Evolutionary conservation across 2,888 invertebrate species (phyloP).

Genomic region (Chymomyza caudatula): DNA sequence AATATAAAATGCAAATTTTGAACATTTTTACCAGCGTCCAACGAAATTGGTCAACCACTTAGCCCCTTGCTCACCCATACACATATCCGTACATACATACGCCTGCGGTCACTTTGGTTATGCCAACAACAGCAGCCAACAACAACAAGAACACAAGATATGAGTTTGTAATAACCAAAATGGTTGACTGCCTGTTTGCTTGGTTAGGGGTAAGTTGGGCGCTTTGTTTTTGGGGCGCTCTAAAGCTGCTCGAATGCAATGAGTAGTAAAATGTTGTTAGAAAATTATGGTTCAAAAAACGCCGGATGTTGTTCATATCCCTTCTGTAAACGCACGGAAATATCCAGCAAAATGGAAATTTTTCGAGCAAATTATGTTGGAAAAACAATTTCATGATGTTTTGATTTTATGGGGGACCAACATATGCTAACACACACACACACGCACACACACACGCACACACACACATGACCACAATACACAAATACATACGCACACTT

Average conservation of each 20-base stretch:
- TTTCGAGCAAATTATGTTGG: slow-evolving; percentile 60
- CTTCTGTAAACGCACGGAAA: slow-evolving; percentile 75
- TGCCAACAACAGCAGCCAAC: slow-evolving; percentile 32
- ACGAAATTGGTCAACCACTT: slow-evolving; percentile 35
- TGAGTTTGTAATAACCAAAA: slow-evolving; percentile 72
- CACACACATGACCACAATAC: background rate
- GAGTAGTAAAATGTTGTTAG: slow-evolving; percentile 71
- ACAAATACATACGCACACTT: background rate
- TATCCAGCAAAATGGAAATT: slow-evolving; percentile 46
- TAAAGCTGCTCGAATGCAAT: slow-evolving; percentile 65
- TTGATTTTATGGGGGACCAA: slow-evolving; percentile 53
- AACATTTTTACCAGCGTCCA: slow-evolving; percentile 59
- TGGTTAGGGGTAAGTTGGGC: slow-evolving; percentile 8
- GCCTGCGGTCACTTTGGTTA: slow-evolving; percentile 64
- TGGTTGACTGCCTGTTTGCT: slow-evolving; percentile 34
- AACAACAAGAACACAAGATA: slow-evolving; percentile 44
- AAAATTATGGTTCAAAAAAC: slow-evolving; percentile 60
- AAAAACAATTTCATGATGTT: slow-evolving; percentile 71
- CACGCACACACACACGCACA: background rate
- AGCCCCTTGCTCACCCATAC: background rate
- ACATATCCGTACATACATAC: slow-evolving; percentile 3
- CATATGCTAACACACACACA: slow-evolving; percentile 46
- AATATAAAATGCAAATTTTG: slow-evolving; percentile 74
- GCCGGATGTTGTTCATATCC: slow-evolving; percentile 76
- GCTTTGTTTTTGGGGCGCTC: background rate